Conservation (phyloP, 1,140 invertebrate species). For the Drosophila pandora region DNA sequence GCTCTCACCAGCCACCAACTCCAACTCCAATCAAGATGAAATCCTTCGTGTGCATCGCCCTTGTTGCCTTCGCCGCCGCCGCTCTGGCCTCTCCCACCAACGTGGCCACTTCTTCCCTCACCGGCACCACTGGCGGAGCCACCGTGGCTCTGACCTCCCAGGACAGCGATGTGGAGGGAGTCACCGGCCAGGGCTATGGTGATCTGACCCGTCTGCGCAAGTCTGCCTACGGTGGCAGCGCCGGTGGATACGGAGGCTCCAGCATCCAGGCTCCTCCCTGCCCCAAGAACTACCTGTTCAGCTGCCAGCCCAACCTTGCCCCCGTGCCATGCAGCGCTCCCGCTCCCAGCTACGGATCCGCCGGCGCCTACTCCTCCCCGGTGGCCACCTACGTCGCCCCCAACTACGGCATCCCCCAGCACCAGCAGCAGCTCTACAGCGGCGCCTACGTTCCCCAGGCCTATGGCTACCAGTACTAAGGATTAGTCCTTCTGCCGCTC, state of each 20-base stretch:
- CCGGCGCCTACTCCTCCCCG: conserved; percentile 70
- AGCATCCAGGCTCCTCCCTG: conserved; percentile 70
- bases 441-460: conserved; percentile 57
- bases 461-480: conserved; percentile 58
- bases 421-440: conserved; percentile 58
- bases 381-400: conserved; percentile 61
- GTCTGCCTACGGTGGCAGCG: conserved; percentile 67
- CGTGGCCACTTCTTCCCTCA: conserved; percentile 18
- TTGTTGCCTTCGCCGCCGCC: conserved; percentile 56
- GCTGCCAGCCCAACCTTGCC: conserved; percentile 76
- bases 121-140: conserved; percentile 5
- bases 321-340: conserved; percentile 71
- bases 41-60: conserved; percentile 73
- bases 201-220: conserved; percentile 75
- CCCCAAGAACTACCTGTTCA: conserved; percentile 80
- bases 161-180: conserved; percentile 51
- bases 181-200: conserved; percentile 44
- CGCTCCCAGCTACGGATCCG: conserved; percentile 64
- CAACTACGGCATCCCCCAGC: conserved; percentile 64
- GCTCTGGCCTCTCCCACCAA: conserved; percentile 60
- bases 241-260: conserved; percentile 65
- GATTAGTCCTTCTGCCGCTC: not conserved
- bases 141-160: conserved; percentile 27
- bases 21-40: conserved; percentile 62
- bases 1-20: conserved; percentile 16